Base-by-base conservation (phyloP, 2,888 invertebrate genomes). In the Leuctra nigra region DNA sequence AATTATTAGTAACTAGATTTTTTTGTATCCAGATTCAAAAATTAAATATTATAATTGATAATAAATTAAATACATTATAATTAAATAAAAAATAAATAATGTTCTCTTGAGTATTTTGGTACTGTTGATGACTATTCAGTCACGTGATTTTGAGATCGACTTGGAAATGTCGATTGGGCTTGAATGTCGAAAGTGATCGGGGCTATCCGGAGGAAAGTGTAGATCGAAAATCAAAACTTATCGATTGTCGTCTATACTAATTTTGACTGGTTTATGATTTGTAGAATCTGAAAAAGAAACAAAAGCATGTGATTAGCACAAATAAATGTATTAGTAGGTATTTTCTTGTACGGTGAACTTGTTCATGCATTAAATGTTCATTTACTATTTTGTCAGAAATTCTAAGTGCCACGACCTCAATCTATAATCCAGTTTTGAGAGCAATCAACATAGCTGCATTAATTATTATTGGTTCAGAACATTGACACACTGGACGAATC, bases 31-130 rank as follows among this genome's bases (percentile, higher is more conserved):
- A 35, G 22, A 52, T 36, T 35, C 14, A 39, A 20, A 16, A 53
- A 33, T 54, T 41, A 54, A 54, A 46, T 25, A 53, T 44, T 25
- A 38, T 39, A 20, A 22, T 47, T 44, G 13, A 16, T 25, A 46
- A 46, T 55, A 36, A 55, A 46, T 29, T 24, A 47, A 33, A 35
- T 36, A 16, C n/a, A 23, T n/a, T 35, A 35, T 22, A 4, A 39
- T 18, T 16, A 14, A 39, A n/a, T 35, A 53, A 53, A 53, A 53
- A 16, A 53, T n/a, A 53, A 35, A 18, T 41, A 41, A 41, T 41
- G 29, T 41, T 50, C 25, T 25, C 33, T 35, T 50, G 50, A 50
- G 50, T 50, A 50, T 50, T 50, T 50, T 33, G 50, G 50, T 50
- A 50, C 50, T 50, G 50, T 20, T 50, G n/a, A 20, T 41, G 18